These are phyloP conservation scores for Prolemur simus DNA, from an alignment of 2,113 vertebrate genomes.

Conservation along the genomic window DNA sequence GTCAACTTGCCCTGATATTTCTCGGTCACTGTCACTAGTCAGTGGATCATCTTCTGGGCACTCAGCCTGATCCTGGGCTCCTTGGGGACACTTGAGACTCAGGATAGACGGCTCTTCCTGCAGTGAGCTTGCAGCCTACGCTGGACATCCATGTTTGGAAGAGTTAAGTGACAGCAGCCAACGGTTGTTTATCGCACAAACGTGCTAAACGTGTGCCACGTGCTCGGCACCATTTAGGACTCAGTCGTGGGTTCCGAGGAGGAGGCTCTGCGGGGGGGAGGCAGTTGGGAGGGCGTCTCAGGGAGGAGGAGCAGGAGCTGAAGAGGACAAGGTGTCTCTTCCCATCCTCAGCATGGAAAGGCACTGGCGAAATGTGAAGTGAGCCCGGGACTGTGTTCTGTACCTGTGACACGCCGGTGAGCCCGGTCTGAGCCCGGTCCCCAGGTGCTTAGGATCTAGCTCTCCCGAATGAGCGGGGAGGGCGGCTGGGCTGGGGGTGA, in stretches of 20 bases:
- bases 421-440: background rate
- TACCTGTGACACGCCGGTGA: background rate
- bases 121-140: background rate
- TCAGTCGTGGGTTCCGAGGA: background rate
- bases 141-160: background rate
- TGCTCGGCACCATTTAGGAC: background rate
- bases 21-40: background rate
- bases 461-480: background rate
- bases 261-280: background rate
- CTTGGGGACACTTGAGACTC: background rate
- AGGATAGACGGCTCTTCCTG: background rate
- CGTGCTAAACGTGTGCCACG: accelerated
- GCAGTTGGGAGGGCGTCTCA: background rate
- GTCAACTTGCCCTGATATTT: background rate
- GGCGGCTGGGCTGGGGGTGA: background rate
- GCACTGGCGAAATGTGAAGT: background rate
- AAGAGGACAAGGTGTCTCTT: background rate
- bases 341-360: background rate
- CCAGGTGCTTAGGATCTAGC: background rate
- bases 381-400: background rate
- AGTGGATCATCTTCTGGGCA: background rate
- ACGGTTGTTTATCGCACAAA: background rate
- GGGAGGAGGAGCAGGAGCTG: background rate
- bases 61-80: background rate
- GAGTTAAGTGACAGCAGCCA: background rate